Evolutionary conservation across 2,888 invertebrate species (phyloP).

Genomic region (Hydrotaea cyrtoneurina): DNA sequence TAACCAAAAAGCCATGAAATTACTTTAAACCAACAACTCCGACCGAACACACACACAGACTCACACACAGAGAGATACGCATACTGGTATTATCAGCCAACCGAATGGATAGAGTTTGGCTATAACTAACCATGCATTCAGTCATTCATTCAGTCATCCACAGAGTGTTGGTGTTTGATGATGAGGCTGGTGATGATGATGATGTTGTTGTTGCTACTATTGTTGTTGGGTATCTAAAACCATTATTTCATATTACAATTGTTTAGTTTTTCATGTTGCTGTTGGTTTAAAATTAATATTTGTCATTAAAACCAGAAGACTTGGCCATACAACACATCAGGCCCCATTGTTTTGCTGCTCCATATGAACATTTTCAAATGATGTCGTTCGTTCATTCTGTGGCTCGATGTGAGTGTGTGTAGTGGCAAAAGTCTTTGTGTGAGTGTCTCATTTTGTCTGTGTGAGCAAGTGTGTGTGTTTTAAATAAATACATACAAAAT

Average conservation of each 20-base stretch:
- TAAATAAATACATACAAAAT: background rate
- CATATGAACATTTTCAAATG: slow-evolving; percentile 42
- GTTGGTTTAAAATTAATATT: slow-evolving; percentile 70
- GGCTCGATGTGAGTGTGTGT: background rate
- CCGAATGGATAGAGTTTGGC: background rate
- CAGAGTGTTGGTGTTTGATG: slow-evolving; percentile 7
- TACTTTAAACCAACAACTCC: slow-evolving; percentile 7
- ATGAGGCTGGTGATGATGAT: background rate
- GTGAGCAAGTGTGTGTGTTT: background rate
- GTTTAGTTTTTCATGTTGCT: slow-evolving; percentile 32
- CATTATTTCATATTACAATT: slow-evolving; percentile 38
- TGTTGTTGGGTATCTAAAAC: slow-evolving; percentile 11
- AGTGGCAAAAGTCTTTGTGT: background rate
- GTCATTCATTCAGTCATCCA: slow-evolving; percentile 8
- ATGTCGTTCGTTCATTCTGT: background rate
- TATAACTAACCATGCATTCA: background rate
- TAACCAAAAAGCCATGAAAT: slow-evolving; percentile 27
- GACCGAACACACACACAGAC: background rate
- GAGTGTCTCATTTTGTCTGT: background rate
- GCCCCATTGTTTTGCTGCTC: slow-evolving; percentile 44
- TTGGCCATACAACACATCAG: slow-evolving; percentile 2
- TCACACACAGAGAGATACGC: background rate
- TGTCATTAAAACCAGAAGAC: slow-evolving; percentile 63
- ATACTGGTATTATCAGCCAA: background rate
- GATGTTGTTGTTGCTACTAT: background rate